Conservation (phyloP, 2,113 vertebrate species). For the Hippopotamus amphibius region DNA sequence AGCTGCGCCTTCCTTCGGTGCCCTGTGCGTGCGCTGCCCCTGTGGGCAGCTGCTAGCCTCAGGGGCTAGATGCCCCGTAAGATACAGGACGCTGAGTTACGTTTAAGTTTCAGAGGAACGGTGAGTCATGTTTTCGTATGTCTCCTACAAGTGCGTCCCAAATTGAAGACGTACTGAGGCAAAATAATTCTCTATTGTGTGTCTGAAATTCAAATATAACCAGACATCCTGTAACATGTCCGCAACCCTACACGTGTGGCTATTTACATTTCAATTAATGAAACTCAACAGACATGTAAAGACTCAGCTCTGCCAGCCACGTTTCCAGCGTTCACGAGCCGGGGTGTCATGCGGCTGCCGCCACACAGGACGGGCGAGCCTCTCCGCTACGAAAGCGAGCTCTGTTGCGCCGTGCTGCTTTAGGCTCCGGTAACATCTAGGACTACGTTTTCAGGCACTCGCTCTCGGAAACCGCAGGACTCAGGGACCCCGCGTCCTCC, state of each 20-base stretch:
- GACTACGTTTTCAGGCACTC: rapidly evolving
- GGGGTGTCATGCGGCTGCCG: rapidly evolving
- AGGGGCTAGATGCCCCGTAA: rapidly evolving
- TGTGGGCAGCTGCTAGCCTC: rapidly evolving
- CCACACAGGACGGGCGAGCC: rapidly evolving
- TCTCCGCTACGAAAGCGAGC: rapidly evolving
- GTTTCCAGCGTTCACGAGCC: rapidly evolving
- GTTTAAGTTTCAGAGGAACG: rapidly evolving
- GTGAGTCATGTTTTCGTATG: rapidly evolving
- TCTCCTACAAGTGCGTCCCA: rapidly evolving
- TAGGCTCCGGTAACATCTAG: rapidly evolving
- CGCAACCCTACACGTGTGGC: not conserved
- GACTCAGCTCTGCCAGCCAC: rapidly evolving
- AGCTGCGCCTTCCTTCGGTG: rapidly evolving
- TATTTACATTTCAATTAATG: not conserved
- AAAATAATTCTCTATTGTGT: rapidly evolving
- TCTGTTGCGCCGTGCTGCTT: rapidly evolving
- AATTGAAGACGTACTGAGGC: rapidly evolving
- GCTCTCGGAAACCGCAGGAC: rapidly evolving
- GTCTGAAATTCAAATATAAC: not conserved
- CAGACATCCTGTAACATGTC: rapidly evolving
- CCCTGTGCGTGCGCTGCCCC: rapidly evolving
- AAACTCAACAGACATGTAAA: not conserved
- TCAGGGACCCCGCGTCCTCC: rapidly evolving
- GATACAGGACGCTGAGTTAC: rapidly evolving